Base-by-base conservation (phyloP, 2,888 invertebrate genomes). In the Cheilosia soror region DNA sequence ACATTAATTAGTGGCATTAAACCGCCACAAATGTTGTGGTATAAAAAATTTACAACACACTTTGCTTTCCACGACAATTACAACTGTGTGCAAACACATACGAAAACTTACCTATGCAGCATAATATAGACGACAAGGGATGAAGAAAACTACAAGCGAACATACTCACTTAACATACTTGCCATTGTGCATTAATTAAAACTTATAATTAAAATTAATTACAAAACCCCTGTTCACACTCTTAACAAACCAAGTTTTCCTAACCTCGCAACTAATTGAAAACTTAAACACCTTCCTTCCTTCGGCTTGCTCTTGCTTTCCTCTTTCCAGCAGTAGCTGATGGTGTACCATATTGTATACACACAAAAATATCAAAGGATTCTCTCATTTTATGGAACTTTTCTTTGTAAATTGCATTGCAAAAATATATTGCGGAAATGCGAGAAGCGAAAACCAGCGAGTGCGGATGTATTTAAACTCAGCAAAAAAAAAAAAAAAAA, bases 141-240 rank as follows among this genome's bases (percentile, higher is more conserved):
- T 31, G 1, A 15, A 5, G 6, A 42, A 20, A 55, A 7, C 31
- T 37, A 51, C 44, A 47, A 20, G 15, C 20, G 49, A 49, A 31
- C 6, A 33, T 11, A 37, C 65, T 37, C n/a, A 65, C 33, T 37
- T 2, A 65, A 51, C 51, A 68, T 29, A 15, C 15, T 55, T 44
- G 9, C 68, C 33, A 60, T 79, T 65, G 65, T 60, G 72, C 53
- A 75, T 66, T 77, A 76, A 82, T 69, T 68, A 78, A 73, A 83
- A 83, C 73, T 83, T 72, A 68, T 83, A 83, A 83, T 78, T 83
- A 83, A 73, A 73, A 73, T 73, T 78, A 83, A 83, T 84, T 84
- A 75, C 47, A 71, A 66, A 63, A 47, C 71, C 49, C 58, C 57
- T n/a, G 37, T 31, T 78, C 55, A 44, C 44, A 11, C 47, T 57